Base-by-base conservation (phyloP, 2,888 invertebrate genomes). In the Drosophila limbata region DNA sequence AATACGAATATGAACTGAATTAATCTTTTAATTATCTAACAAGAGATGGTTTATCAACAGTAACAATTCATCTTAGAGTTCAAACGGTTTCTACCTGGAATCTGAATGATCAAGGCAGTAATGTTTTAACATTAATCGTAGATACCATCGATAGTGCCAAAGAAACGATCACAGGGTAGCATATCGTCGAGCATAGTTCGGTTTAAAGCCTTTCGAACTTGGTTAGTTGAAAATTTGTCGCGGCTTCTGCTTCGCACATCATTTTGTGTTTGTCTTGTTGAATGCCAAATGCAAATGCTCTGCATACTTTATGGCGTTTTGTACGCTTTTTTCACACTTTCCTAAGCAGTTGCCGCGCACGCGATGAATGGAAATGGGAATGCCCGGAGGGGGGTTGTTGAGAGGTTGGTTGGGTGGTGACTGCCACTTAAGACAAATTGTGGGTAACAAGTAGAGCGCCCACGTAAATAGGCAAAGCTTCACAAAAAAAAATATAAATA, bases 231-330 rank as follows among this genome's bases (percentile, higher is more conserved):
- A 82, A 84, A 88, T 88, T 88, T 85, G 86, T 77, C 87, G 77
- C 87, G 73, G 76, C 80, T 88, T 75, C 72, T 72, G 66, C 76
- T 80, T 79, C 72, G 79, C 84, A 87, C 87, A 86, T 89, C 86
- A 86, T 89, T 90, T 84, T 89, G 78, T 88, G 76, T 87, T 85
- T 86, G 85, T 81, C 79, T 88, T 90, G 81, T 88, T 84, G 83
- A 86, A 90, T 90, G 88, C 83, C 87, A 90, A 91, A 91, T 91
- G 89, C 90, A 90, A 90, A 91, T 91, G 91, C 90, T 91, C 83
- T 90, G 88, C 90, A 91, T 91, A 91, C 89, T 90, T 91, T 90
- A 88, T 77, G 79, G 80, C 87, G 81, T 77, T 84, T 79, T 85
- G 73, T 73, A 86, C 88, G 86, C 82, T 79, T 78, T 88, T 88